Percentiles rank a stretch among this genome's conserved stretches.
Conservation (phyloP, 2,888 invertebrate species). For the Steinernema scapterisci region DNA sequence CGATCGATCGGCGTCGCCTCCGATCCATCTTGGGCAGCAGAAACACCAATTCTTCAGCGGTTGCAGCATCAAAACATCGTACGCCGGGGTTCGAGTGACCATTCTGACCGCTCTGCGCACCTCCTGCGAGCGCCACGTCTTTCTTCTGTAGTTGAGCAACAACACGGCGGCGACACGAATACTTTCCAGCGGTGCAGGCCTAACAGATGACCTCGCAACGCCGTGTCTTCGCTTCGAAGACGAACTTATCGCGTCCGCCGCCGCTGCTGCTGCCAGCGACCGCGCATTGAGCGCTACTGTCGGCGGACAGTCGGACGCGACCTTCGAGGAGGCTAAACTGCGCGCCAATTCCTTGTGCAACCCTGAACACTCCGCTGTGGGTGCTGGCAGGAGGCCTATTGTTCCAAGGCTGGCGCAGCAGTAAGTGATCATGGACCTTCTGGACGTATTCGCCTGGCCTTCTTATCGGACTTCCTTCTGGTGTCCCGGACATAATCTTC, state of each 20-base stretch:
- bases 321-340: not conserved
- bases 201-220: constrained; percentile 23
- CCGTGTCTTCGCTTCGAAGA: not conserved
- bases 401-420: not conserved
- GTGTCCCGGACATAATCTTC: too few species aligned
- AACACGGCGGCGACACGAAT: constrained; percentile 17
- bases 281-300: too few species aligned
- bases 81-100: constrained; percentile 1
- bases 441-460: not conserved
- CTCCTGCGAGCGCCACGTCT: not conserved
- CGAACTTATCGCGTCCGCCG: constrained; percentile 8
- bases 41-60: not conserved
- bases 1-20: not conserved
- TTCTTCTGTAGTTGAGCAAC: constrained; percentile 18
- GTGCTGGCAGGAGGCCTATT: too few species aligned
- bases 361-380: not conserved
- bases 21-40: constrained; percentile 13
- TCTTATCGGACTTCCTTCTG: too few species aligned
- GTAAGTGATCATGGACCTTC: not conserved
- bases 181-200: constrained; percentile 25
- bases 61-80: constrained; percentile 20
- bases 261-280: not conserved
- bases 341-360: not conserved
- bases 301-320: too few species aligned
- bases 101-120: constrained; percentile 29